These are phyloP conservation scores for Lemur catta DNA, from an alignment of 2,797 vertebrate genomes.

Conservation along the genomic window DNA sequence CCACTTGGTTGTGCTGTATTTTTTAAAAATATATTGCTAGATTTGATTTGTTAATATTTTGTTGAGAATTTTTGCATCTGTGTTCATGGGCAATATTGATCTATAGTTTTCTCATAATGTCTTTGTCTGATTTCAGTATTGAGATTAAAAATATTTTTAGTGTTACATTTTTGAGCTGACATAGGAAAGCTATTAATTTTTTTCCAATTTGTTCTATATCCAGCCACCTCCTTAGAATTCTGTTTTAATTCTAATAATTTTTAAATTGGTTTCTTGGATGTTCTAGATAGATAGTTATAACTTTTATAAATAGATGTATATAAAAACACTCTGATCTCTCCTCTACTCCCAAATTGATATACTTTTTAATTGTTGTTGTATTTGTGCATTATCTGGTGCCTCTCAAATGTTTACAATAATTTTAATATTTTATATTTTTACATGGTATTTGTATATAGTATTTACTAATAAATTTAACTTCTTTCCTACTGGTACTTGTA, in stretches of 20 bases:
- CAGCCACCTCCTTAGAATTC: background rate
- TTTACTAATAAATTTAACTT: background rate
- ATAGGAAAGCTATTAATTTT: background rate
- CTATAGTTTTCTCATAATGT: background rate
- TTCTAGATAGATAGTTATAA: background rate
- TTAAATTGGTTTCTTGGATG: background rate
- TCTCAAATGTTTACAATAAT: background rate
- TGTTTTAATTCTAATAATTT: background rate
- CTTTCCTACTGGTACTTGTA: background rate
- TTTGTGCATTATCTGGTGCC: background rate
- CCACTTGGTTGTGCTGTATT: background rate
- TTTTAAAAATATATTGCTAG: background rate
- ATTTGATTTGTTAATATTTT: slow-evolving; percentile 21
- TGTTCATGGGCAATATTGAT: background rate
- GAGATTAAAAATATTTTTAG: background rate
- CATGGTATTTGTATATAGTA: background rate
- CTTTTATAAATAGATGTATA: background rate
- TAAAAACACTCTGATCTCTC: background rate
- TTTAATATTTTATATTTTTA: background rate
- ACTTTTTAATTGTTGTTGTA: background rate
- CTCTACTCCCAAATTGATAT: background rate
- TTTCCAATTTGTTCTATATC: background rate
- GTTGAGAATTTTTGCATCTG: background rate
- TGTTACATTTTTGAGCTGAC: background rate
- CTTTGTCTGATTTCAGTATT: background rate